These are phyloP conservation scores for Neoarius graeffei DNA, from an alignment of 2,113 vertebrate species.

Conservation along the genomic window DNA sequence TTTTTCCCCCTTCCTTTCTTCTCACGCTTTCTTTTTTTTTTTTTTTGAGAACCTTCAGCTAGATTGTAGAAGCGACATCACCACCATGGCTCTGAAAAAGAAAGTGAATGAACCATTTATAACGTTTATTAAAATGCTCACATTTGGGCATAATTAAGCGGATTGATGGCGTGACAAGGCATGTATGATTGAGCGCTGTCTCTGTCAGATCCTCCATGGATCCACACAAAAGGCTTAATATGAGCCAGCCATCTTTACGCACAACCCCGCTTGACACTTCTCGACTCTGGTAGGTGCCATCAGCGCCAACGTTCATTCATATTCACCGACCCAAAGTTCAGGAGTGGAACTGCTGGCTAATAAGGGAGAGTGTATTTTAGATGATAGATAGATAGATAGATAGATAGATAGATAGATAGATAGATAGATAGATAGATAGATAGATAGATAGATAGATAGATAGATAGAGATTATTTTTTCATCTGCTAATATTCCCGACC, in stretches of 20 bases:
- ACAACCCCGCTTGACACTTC: not conserved
- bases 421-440: too few relatives aligned
- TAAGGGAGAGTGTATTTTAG: constrained; percentile 61
- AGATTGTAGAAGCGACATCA: constrained; percentile 8
- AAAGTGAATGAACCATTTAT: constrained; percentile 44
- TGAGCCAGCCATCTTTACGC: constrained; percentile 19
- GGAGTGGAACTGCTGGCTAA: constrained; percentile 65
- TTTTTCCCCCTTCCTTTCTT: not conserved
- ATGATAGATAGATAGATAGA: too few relatives aligned
- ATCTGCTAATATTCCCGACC: constrained; percentile 72
- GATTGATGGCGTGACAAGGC: constrained; percentile 50
- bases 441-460: too few relatives aligned
- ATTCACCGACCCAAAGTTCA: constrained; percentile 57
- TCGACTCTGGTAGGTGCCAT: constrained; percentile 19
- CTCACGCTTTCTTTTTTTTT: constrained; percentile 9
- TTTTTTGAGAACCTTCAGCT: not conserved
- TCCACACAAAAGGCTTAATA: constrained; percentile 25
- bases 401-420: too few relatives aligned
- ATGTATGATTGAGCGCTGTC: constrained; percentile 45
- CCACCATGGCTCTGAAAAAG: not conserved
- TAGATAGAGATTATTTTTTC: too few relatives aligned
- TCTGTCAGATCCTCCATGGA: constrained; percentile 20
- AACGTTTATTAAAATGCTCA: constrained; percentile 57
- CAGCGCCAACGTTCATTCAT: constrained; percentile 49
- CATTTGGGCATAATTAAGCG: constrained; percentile 52